phyloP scores from a whole-genome alignment of 2,888 invertebrate genomes.

The Perizoma flavofasciatum region DNA sequence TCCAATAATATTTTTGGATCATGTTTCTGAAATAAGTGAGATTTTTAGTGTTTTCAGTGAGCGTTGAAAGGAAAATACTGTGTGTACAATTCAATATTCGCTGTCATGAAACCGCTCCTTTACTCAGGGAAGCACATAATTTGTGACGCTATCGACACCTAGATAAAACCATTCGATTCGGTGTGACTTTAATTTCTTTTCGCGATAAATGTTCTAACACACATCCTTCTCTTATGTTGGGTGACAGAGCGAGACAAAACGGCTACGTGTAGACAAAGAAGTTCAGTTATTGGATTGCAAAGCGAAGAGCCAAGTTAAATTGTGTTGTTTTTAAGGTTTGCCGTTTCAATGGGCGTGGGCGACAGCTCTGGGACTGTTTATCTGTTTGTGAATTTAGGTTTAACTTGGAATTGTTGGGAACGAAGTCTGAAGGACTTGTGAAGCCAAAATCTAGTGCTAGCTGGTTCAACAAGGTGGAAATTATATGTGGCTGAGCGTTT shows the following conservation, averaged over 20 bases:
- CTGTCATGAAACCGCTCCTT: slow-evolving; percentile 40
- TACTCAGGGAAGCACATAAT: slow-evolving; percentile 77
- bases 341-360: slow-evolving; percentile 24
- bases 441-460: background rate
- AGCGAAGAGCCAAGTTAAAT: slow-evolving; percentile 46
- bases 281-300: slow-evolving; percentile 62
- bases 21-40: no score
- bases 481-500: background rate
- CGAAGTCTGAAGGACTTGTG: background rate
- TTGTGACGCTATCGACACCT: slow-evolving; percentile 82
- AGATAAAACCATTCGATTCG: slow-evolving; percentile 81
- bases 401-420: slow-evolving; percentile 22
- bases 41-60: no score
- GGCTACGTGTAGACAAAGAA: slow-evolving; percentile 61
- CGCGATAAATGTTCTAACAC: slow-evolving; percentile 71
- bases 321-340: slow-evolving; percentile 48
- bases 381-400: slow-evolving; percentile 33
- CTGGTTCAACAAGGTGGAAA: background rate
- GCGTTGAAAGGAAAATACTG: no score
- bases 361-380: slow-evolving; percentile 31
- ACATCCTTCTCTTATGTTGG: slow-evolving; percentile 53
- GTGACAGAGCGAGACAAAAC: slow-evolving; percentile 50
- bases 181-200: slow-evolving; percentile 81
- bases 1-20: no score
- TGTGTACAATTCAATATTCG: slow-evolving; percentile 6